phyloP scores from a whole-genome alignment of 2,113 vertebrate genomes.

The Sinocyclocheilus grahami region DNA sequence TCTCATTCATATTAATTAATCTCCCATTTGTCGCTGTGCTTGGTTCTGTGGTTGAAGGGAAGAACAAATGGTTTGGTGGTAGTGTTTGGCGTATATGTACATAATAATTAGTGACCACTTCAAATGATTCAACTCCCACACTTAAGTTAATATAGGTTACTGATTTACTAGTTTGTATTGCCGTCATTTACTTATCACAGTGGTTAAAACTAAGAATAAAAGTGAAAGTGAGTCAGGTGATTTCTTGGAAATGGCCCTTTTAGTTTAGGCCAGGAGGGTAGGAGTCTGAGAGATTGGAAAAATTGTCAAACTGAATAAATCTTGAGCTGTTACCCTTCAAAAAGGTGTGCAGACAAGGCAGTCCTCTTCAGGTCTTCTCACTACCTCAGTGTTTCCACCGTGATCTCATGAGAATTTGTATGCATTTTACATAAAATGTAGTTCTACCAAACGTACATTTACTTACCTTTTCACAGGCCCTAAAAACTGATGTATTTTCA shows the following conservation, averaged over 20 bases:
- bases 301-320: background rate
- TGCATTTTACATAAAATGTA: no score
- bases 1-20: conserved; percentile 41
- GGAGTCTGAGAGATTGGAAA: background rate
- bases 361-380: background rate
- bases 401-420: no score
- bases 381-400: background rate
- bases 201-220: conserved; percentile 46
- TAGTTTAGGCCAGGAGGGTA: background rate
- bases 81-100: conserved; percentile 14
- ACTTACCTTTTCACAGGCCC: no score
- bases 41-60: background rate
- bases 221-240: conserved; percentile 14
- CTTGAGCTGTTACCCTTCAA: conserved; percentile 46
- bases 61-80: conserved; percentile 29
- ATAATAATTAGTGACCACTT: conserved; percentile 27
- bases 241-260: conserved; percentile 19
- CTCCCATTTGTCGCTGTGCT: conserved; percentile 27
- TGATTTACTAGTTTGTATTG: conserved; percentile 49
- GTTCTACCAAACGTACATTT: no score
- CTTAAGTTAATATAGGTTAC: conserved; percentile 49
- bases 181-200: conserved; percentile 32
- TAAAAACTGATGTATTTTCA: no score
- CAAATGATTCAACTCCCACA: conserved; percentile 28
- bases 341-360: background rate